Evolutionary conservation across 1,140 invertebrate genomes (phyloP).

Genomic region (Melanaphis sacchari): DNA sequence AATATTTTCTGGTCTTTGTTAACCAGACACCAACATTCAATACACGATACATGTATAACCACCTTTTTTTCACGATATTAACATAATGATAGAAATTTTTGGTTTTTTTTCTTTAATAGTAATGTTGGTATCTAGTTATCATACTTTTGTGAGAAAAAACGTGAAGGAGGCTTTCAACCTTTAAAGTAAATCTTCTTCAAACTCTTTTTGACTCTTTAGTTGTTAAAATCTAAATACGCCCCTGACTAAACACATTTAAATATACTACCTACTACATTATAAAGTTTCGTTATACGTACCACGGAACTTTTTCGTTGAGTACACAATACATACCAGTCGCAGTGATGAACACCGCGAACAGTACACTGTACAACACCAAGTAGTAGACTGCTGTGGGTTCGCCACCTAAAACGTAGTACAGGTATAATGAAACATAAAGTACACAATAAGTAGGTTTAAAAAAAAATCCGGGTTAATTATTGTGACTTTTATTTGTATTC

Average conservation of each 20-base stretch:
- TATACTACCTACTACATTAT: not conserved
- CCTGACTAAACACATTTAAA: not conserved
- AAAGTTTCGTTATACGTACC: not conserved
- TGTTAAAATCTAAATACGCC: not conserved
- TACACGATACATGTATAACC: too few species aligned
- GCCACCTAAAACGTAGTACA: not conserved
- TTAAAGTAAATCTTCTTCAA: not conserved
- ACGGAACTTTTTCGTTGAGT: constrained; percentile 26
- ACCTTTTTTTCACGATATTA: too few species aligned
- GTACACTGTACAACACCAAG: constrained; percentile 32
- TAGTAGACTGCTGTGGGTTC: constrained; percentile 31
- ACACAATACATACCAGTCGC: constrained; percentile 22
- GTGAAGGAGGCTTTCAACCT: too few species aligned
- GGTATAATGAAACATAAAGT: not conserved
- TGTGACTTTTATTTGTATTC: not conserved
- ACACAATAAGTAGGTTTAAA: not conserved
- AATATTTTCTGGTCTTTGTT: too few species aligned
- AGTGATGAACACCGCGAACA: constrained; percentile 32
- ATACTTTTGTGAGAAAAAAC: not conserved
- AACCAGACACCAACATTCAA: too few species aligned
- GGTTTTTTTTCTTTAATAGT: too few species aligned
- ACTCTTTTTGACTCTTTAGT: not conserved
- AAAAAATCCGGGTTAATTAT: not conserved
- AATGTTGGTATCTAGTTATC: not conserved
- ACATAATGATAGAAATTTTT: too few species aligned